These are phyloP conservation scores for Podocnemis expansa DNA, from an alignment of 2,113 vertebrate genomes.

Conservation along the genomic window DNA sequence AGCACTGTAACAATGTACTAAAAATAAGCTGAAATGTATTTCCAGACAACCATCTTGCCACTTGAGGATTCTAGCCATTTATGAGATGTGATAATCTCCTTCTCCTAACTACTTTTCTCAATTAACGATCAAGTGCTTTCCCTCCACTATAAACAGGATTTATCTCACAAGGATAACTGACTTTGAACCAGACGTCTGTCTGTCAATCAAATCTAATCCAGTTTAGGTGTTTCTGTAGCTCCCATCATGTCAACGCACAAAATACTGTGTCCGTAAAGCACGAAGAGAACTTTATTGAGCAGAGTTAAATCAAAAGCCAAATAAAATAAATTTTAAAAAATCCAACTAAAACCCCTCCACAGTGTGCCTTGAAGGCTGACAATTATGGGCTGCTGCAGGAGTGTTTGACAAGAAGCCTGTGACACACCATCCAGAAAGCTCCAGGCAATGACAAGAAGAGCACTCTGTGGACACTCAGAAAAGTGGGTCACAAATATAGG, in stretches of 20 bases:
- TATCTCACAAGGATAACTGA: background rate
- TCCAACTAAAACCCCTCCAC: background rate
- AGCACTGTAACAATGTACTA: conserved; percentile 40
- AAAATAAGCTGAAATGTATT: conserved; percentile 60
- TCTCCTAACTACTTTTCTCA: conserved; percentile 52
- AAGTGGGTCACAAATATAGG: background rate
- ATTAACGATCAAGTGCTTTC: background rate
- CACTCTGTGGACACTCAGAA: background rate
- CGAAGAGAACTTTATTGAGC: conserved; percentile 53
- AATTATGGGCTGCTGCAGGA: background rate
- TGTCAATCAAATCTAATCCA: background rate
- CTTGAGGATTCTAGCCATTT: conserved; percentile 34
- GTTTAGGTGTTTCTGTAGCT: background rate
- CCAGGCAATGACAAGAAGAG: background rate
- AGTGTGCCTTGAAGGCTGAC: background rate
- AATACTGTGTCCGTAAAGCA: conserved; percentile 58
- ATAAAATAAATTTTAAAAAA: background rate
- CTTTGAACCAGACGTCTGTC: background rate
- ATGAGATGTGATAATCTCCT: conserved; percentile 27
- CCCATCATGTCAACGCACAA: conserved; percentile 40
- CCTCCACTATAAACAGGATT: background rate
- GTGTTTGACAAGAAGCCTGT: background rate
- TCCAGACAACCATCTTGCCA: conserved; percentile 14
- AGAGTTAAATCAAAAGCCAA: conserved; percentile 60
- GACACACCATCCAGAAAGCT: background rate